Percentiles rank a stretch among this genome's conserved stretches.
Conservation (phyloP, 2,797 vertebrate species). For the Monodelphis domestica region DNA sequence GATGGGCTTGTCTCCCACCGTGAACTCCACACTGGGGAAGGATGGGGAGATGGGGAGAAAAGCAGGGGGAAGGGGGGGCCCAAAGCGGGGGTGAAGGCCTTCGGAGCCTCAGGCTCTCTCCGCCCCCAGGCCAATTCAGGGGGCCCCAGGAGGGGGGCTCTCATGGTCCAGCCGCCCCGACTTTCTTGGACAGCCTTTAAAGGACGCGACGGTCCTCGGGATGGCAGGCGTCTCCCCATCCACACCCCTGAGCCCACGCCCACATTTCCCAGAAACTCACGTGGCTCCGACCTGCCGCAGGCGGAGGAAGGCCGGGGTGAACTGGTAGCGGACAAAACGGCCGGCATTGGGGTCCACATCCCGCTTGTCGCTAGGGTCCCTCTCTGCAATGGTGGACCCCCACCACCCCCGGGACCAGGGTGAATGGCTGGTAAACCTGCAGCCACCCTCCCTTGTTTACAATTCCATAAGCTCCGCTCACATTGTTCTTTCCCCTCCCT, state of each 20-base stretch:
- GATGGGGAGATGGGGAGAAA: slow-evolving; percentile 22
- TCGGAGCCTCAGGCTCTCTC: slow-evolving; percentile 20
- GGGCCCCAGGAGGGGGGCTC: neutral
- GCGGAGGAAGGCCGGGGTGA: slow-evolving; percentile 96
- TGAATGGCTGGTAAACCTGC: slow-evolving; percentile 35
- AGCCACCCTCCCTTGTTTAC: slow-evolving; percentile 47
- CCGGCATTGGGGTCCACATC: slow-evolving; percentile 95
- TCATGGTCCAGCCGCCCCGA: too few relatives aligned
- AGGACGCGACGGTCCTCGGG: neutral
- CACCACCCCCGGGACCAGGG: slow-evolving; percentile 65
- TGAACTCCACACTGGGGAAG: slow-evolving; percentile 95
- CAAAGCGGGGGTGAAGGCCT: neutral
- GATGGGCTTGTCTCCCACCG: slow-evolving; percentile 97
- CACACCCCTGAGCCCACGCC: slow-evolving; percentile 32
- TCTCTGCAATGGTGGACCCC: slow-evolving; percentile 83
- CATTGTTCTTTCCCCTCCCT: neutral
- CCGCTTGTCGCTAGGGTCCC: slow-evolving; percentile 89
- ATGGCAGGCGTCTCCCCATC: slow-evolving; percentile 16
- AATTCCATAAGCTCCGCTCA: neutral
- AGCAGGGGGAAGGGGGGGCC: neutral
- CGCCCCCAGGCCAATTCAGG: neutral
- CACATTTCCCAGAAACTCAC: slow-evolving; percentile 87
- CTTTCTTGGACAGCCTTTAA: neutral
- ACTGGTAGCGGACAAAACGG: slow-evolving; percentile 97
- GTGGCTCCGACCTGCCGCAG: slow-evolving; percentile 98